Conservation (phyloP, 2,797 vertebrate species). For the Bradypodion pumilum region DNA sequence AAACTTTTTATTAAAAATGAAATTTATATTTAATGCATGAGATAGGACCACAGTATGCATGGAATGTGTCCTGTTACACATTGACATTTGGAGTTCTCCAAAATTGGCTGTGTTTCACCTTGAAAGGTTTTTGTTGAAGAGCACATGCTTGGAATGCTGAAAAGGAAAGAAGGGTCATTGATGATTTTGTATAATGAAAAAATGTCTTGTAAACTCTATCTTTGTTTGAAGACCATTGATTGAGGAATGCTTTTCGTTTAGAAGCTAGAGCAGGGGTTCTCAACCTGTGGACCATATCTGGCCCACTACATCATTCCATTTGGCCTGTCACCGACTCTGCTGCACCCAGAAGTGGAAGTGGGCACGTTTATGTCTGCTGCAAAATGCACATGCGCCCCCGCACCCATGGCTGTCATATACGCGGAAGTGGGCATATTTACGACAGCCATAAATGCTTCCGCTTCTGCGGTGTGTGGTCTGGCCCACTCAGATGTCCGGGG, state of each 20-base stretch:
- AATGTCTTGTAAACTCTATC: not conserved
- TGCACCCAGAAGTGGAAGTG: no score
- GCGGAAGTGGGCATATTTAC: no score
- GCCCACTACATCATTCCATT: no score
- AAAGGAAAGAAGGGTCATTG: not conserved
- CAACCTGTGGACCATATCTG: no score
- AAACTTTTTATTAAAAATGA: not conserved
- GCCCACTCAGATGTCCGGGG: no score
- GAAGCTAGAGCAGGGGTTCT: slow-evolving; percentile 9
- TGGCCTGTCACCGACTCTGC: no score
- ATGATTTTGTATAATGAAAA: not conserved
- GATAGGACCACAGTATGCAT: not conserved
- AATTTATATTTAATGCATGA: not conserved
- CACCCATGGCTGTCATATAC: no score
- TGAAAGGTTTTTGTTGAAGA: not conserved
- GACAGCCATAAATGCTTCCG: no score
- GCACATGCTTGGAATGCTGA: not conserved
- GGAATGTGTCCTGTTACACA: not conserved
- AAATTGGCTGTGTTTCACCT: not conserved
- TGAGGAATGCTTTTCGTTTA: slow-evolving; percentile 2
- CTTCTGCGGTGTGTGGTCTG: no score
- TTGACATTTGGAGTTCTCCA: not conserved
- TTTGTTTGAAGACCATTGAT: not conserved
- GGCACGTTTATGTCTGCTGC: no score
- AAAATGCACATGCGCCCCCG: no score